Base-by-base conservation (phyloP, 2,797 vertebrate species). In the Acanthurus leucopareius region DNA sequence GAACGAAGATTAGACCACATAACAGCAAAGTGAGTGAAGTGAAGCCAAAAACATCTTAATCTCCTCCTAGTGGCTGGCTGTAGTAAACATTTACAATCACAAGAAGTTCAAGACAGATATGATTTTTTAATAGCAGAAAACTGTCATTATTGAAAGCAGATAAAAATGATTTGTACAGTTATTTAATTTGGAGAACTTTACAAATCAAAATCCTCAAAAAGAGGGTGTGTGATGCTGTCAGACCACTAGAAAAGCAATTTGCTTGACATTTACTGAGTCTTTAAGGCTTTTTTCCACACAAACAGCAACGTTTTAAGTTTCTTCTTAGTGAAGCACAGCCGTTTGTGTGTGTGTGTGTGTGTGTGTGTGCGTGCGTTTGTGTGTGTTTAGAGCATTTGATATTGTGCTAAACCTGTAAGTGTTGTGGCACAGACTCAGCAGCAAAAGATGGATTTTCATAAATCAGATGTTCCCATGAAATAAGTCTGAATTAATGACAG, bases 391-490 rank as follows among this genome's bases (percentile, higher is more conserved):
- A 2, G 16, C 6, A 45, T 74, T 20, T 56, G 7, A 65, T 16
- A 14, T 6, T 51, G 19, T 14, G 20, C 53, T 44, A 14, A 45
- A 59, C 47, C 40, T 14, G 19, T 4, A 62, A 71, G 4, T 16
- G 52, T 35, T 16, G 56, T 22, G n/a, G 7, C 44, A 44, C 19
- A 32, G 51, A 62, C 48, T 82, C 35, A 51, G 9, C 48, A 20
- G n/a, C 58, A 32, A 32, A 56, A 73, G 6, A 75, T 20, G 15
- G 6, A 67, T 64, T 64, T 56, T 38, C 48, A 76, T 65, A 14
- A 69, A 72, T 76, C 56, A 44, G 53, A 73, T 14, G 35, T 64
- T 73, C 16, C 72, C 68, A 47, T 61, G 54, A 62, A 75, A 83
- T 61, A 7, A 64, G 25, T 19, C n/a, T 57, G 48, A 75, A 56